Evolutionary conservation across 2,888 invertebrate species (phyloP).

Genomic region (Drosophila aldrichi): DNA sequence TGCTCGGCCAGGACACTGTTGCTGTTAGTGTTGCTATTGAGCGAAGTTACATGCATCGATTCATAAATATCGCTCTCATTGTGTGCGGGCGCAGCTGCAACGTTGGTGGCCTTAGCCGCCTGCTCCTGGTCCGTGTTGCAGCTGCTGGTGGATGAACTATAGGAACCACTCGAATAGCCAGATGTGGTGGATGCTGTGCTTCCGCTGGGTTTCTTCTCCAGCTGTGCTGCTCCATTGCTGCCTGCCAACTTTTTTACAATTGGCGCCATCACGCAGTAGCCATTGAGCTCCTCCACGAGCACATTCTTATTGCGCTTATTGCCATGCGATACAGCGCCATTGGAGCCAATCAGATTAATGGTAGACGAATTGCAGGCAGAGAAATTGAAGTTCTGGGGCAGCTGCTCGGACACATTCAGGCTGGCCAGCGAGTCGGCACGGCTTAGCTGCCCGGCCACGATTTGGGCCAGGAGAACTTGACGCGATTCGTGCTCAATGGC

Average conservation of each 20-base stretch:
- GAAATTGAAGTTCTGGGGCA: constrained; percentile 84
- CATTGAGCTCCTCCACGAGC: constrained; percentile 83
- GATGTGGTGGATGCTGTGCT: constrained; percentile 76
- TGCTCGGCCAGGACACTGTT: constrained; percentile 70
- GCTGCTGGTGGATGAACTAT: constrained; percentile 73
- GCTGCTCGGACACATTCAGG: constrained; percentile 83
- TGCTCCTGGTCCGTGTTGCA: constrained; percentile 63
- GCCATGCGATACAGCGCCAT: constrained; percentile 72
- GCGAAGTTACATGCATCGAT: constrained; percentile 69
- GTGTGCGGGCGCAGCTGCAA: neutral
- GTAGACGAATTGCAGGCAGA: constrained; percentile 84
- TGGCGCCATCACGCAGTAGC: constrained; percentile 85
- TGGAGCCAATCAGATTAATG: constrained; percentile 84
- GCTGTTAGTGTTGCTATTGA: constrained; percentile 45
- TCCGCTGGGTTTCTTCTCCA: constrained; percentile 41
- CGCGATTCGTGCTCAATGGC: constrained; percentile 56
- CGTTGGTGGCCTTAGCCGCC: constrained; percentile 5
- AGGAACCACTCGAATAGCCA: constrained; percentile 80
- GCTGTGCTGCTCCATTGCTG: constrained; percentile 2
- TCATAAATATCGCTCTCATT: constrained; percentile 82
- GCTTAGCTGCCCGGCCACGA: constrained; percentile 44
- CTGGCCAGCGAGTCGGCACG: constrained; percentile 73
- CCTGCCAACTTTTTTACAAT: constrained; percentile 68
- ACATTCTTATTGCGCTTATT: constrained; percentile 75
- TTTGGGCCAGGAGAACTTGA: constrained; percentile 39